Evolutionary conservation across 1,140 invertebrate species (phyloP).

Genomic region (Pseudomyrmex dendroicus): DNA sequence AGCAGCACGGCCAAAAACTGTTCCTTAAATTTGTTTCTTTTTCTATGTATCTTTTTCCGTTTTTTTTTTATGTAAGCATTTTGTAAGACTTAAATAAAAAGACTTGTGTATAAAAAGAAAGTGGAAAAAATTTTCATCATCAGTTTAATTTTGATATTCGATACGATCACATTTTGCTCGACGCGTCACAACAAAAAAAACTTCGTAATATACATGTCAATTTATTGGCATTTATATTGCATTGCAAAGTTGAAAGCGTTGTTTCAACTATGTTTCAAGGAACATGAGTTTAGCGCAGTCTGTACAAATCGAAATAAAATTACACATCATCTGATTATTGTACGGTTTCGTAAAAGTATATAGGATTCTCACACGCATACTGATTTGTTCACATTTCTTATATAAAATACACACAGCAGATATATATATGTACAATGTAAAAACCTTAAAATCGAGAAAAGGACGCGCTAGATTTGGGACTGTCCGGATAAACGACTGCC

Average conservation of each 20-base stretch:
- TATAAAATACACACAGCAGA: slow-evolving; percentile 73
- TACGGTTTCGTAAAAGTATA: slow-evolving; percentile 71
- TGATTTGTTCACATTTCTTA: slow-evolving; percentile 71
- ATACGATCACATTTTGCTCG: slow-evolving; percentile 6
- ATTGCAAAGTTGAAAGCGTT: slow-evolving; percentile 67
- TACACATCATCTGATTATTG: slow-evolving; percentile 62
- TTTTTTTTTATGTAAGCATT: slow-evolving; percentile 54
- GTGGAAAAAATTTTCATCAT: slow-evolving; percentile 67
- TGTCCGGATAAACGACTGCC: slow-evolving; percentile 75
- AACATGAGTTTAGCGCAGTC: slow-evolving; percentile 74
- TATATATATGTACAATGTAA: slow-evolving; percentile 72
- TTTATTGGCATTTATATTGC: slow-evolving; percentile 66
- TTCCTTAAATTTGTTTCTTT: slow-evolving; percentile 65
- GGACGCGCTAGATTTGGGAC: slow-evolving; percentile 75
- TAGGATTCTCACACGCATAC: slow-evolving; percentile 46
- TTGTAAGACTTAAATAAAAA: slow-evolving; percentile 68
- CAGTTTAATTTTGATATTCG: slow-evolving; percentile 19
- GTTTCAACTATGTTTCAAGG: slow-evolving; percentile 68
- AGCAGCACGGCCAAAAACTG: slow-evolving; percentile 69
- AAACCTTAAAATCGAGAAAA: slow-evolving; percentile 73
- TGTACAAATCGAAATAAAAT: slow-evolving; percentile 73
- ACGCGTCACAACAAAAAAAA: background rate
- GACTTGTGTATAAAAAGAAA: slow-evolving; percentile 70
- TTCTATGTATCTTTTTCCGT: slow-evolving; percentile 24
- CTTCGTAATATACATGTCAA: slow-evolving; percentile 60